These are phyloP conservation scores for Temnothorax ravouxi DNA, from an alignment of 2,888 invertebrate species.

Conservation along the genomic window DNA sequence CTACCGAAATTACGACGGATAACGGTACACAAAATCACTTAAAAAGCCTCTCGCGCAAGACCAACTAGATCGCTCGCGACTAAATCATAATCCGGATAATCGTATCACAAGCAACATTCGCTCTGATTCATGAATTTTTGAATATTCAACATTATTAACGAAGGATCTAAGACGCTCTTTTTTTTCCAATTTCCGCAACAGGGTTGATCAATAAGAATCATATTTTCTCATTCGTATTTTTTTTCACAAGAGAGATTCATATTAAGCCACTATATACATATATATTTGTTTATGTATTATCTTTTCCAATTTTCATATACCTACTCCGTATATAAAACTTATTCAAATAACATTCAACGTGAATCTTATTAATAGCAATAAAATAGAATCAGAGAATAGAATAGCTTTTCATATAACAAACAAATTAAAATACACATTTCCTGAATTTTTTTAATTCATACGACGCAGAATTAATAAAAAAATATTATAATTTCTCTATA, in stretches of 20 bases:
- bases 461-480: neutral
- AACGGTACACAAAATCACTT: conserved; percentile 59
- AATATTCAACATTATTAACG: neutral
- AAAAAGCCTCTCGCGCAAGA: conserved; percentile 22
- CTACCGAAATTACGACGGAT: conserved; percentile 61
- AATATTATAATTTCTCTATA: neutral
- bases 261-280: neutral
- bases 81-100: conserved; percentile 16
- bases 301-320: neutral
- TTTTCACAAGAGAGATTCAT: neutral
- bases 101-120: neutral
- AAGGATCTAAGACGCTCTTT: neutral
- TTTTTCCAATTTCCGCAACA: neutral
- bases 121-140: neutral
- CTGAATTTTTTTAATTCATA: conserved; percentile 26
- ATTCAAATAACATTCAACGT: neutral
- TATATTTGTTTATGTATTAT: neutral
- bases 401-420: neutral
- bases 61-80: neutral
- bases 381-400: neutral
- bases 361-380: neutral
- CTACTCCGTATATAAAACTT: neutral
- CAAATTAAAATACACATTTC: neutral
- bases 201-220: neutral
- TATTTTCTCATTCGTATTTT: neutral